phyloP scores from a whole-genome alignment of 2,888 invertebrate species.

The Monochamus alternatus region DNA sequence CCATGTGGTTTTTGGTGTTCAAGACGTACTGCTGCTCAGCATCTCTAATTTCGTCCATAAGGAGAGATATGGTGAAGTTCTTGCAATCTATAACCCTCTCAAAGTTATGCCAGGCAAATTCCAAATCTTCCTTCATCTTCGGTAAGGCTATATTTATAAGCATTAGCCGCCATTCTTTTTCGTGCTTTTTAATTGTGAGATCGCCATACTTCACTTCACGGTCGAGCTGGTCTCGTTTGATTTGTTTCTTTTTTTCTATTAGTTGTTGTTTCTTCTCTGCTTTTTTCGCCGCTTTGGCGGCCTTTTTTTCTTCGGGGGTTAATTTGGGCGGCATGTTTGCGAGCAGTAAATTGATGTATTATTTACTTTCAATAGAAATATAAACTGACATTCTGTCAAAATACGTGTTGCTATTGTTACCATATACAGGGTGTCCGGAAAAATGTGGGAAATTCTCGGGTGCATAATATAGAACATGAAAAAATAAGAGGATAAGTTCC shows the following conservation, averaged over 20 bases:
- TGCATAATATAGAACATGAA: too few species aligned
- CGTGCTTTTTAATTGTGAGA: slow-evolving; percentile 63
- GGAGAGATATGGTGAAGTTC: slow-evolving; percentile 68
- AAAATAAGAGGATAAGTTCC: too few species aligned
- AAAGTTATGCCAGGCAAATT: slow-evolving; percentile 70
- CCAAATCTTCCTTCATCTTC: slow-evolving; percentile 67
- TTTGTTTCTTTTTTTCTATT: slow-evolving; percentile 59
- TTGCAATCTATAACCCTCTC: slow-evolving; percentile 71
- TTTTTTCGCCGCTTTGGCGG: slow-evolving; percentile 53
- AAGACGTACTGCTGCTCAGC: slow-evolving; percentile 69
- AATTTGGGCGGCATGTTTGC: slow-evolving; percentile 49
- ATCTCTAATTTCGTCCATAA: slow-evolving; percentile 68
- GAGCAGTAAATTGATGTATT: too few species aligned
- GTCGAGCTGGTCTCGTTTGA: slow-evolving; percentile 64
- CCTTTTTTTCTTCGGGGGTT: slow-evolving; percentile 58
- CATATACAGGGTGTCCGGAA: too few species aligned
- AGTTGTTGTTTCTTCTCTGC: slow-evolving; percentile 57
- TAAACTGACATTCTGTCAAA: too few species aligned
- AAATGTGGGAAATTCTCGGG: too few species aligned
- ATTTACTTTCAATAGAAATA: too few species aligned
- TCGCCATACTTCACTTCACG: slow-evolving; percentile 68
- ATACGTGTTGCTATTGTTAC: too few species aligned
- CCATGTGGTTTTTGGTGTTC: slow-evolving; percentile 66
- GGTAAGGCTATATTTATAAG: slow-evolving; percentile 68
- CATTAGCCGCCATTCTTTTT: slow-evolving; percentile 68